phyloP scores from a whole-genome alignment of 2,797 vertebrate genomes.

The Notamacropus eugenii region DNA sequence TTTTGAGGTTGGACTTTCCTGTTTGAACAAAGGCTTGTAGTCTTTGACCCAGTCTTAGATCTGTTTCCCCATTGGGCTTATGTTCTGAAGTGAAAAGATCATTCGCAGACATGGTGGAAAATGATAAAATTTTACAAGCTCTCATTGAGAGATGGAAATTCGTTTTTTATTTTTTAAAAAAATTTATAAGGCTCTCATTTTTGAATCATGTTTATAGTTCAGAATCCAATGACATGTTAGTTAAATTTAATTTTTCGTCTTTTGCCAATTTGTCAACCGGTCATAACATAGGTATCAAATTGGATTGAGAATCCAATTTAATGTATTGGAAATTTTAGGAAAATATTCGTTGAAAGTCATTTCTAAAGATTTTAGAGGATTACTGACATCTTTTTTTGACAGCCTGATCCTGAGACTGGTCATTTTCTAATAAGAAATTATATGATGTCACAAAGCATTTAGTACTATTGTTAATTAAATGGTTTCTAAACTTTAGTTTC shows the following conservation, averaged over 20 bases:
- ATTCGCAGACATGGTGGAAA: neutral
- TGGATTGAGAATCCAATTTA: neutral
- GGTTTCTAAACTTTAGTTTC: neutral
- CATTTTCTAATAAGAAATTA: neutral
- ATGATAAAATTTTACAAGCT: neutral
- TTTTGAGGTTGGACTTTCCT: neutral
- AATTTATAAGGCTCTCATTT: neutral
- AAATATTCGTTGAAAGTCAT: neutral
- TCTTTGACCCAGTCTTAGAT: neutral
- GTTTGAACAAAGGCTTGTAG: neutral
- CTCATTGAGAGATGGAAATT: neutral
- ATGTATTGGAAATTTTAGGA: neutral
- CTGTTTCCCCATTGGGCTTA: neutral
- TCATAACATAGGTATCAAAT: neutral
- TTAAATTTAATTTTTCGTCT: neutral
- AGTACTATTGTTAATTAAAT: neutral
- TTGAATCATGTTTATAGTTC: neutral
- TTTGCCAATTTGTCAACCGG: neutral
- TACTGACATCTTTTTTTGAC: neutral
- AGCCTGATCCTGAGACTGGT: neutral
- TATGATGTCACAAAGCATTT: neutral
- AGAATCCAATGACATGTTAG: neutral
- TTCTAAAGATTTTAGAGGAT: neutral
- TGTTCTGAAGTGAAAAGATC: neutral
- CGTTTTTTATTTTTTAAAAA: neutral